These are phyloP conservation scores for Listronotus oregonensis DNA, from an alignment of 1,140 invertebrate genomes.

Conservation along the genomic window DNA sequence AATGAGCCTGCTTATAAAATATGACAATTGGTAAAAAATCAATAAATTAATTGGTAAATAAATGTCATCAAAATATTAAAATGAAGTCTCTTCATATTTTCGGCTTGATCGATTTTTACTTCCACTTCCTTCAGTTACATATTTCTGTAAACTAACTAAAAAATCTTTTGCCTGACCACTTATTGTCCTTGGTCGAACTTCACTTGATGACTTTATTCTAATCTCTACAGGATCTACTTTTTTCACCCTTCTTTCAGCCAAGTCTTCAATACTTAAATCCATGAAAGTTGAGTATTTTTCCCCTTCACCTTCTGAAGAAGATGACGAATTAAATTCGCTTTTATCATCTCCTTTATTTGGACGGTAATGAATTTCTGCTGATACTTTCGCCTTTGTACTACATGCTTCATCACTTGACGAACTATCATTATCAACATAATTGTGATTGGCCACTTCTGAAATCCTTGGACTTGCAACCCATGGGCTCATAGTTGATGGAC, in stretches of 20 bases:
- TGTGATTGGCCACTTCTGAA: slow-evolving; percentile 3
- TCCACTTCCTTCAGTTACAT: slow-evolving; percentile 21
- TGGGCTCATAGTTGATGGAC: slow-evolving; percentile 23
- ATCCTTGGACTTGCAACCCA: neutral
- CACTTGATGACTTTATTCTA: slow-evolving; percentile 1
- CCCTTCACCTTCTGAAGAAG: slow-evolving; percentile 4
- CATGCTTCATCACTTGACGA: slow-evolving; percentile 6
- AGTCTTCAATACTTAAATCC: slow-evolving; percentile 29
- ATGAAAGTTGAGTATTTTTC: slow-evolving; percentile 22
- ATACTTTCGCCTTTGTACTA: neutral
- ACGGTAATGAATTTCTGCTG: slow-evolving; percentile 2
- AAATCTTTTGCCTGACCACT: slow-evolving; percentile 31
- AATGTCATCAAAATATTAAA: slow-evolving; percentile 14
- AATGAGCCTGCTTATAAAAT: too few species aligned
- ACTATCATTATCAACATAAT: slow-evolving; percentile 6
- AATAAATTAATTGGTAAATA: neutral
- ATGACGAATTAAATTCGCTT: slow-evolving; percentile 8
- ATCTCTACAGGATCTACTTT: slow-evolving; percentile 10
- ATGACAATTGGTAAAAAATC: too few species aligned
- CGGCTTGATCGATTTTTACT: slow-evolving; percentile 6
- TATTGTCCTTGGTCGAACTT: slow-evolving; percentile 14
- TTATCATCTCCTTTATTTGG: neutral
- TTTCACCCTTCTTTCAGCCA: slow-evolving; percentile 10
- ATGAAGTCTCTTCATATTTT: slow-evolving; percentile 32
- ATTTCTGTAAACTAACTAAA: slow-evolving; percentile 31